A percentile compares a stretch with the other conserved stretches of the same genome.
Conservation (phyloP, 2,113 vertebrate genomes). For the Monopterus albus region DNA sequence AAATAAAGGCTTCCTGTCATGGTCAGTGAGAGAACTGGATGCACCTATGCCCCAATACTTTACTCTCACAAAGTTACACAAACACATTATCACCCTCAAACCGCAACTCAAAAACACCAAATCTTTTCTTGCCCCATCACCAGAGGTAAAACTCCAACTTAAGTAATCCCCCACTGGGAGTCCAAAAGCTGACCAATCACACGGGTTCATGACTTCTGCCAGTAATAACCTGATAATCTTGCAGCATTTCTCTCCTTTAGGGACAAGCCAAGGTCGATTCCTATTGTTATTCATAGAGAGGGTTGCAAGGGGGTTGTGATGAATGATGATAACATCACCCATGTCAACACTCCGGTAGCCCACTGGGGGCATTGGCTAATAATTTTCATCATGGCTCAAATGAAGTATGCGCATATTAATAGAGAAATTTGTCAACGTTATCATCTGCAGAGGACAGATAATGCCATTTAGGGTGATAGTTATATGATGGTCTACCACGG, state of each 20-base stretch:
- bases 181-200: constrained; percentile 57
- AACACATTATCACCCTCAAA: constrained; percentile 35
- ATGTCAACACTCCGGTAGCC: constrained; percentile 20
- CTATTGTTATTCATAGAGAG: constrained; percentile 65
- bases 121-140: constrained; percentile 32
- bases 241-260: constrained; percentile 41
- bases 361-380: constrained; percentile 22
- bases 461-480: constrained; percentile 58
- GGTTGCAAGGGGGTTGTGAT: constrained; percentile 48
- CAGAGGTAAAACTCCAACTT: neutral
- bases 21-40: neutral
- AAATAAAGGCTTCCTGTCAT: neutral
- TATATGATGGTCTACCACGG: constrained; percentile 41
- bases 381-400: constrained; percentile 39
- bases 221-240: constrained; percentile 69
- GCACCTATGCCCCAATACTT: neutral
- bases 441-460: constrained; percentile 45
- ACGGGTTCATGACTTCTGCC: constrained; percentile 32
- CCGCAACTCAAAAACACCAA: constrained; percentile 45
- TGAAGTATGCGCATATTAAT: constrained; percentile 56
- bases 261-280: constrained; percentile 58
- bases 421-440: constrained; percentile 55
- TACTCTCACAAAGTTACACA: constrained; percentile 1
- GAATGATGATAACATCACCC: constrained; percentile 61
- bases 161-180: constrained; percentile 10